Evolutionary conservation across 92 coral and sea anemone genomes (phyloP), one percentile per base, ranked within the genome.

Genomic region (Epizoanthus scotinus): DNA sequence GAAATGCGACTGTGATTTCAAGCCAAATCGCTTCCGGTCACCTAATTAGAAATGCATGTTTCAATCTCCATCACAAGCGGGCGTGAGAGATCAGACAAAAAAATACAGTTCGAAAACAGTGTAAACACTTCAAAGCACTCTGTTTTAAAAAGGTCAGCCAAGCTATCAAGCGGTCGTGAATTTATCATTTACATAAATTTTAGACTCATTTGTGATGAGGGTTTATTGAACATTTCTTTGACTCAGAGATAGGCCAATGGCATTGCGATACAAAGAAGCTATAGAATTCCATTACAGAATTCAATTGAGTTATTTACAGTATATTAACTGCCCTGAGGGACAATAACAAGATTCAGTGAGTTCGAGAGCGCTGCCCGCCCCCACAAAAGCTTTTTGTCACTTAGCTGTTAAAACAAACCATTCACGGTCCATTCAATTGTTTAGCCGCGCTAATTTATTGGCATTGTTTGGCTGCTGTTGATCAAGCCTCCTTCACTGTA

Each of bases 1-100:
- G 81, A 75, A 75, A 55, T 55, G 38, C 63, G 69, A 67, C 81
- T 75, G 68, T 75, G 68, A 59, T 59, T 75, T 58, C 63, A 59
- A 26, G 56, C 57, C 67, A 75, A 38, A 75, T 75, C 56, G 63
- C 59, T 75, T 75, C 81, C 81, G 81, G 81, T 60, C 42, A 58
- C 42, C 54, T 75, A 59, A 75, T 75, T 75, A 60, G 59, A 59
- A 36, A 36, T 60, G 53, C 81, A 57, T 40, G 81, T 75, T 75
- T 75, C 55, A 59, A 75, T 75, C 81, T 58, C 56, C 81, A 36
- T 75, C 81, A 75, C 40, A 59, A 75, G 69, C 81, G 81, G 81
- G 81, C 81, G 81, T 75, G 81, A 75, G 81, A 28, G 81, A 75
- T 59, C 55, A 75, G 56, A 58, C 68, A 67, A 59, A 75, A 22